These are phyloP conservation scores for Podarcis muralis DNA, from an alignment of 2,113 vertebrate species.

Conservation along the genomic window DNA sequence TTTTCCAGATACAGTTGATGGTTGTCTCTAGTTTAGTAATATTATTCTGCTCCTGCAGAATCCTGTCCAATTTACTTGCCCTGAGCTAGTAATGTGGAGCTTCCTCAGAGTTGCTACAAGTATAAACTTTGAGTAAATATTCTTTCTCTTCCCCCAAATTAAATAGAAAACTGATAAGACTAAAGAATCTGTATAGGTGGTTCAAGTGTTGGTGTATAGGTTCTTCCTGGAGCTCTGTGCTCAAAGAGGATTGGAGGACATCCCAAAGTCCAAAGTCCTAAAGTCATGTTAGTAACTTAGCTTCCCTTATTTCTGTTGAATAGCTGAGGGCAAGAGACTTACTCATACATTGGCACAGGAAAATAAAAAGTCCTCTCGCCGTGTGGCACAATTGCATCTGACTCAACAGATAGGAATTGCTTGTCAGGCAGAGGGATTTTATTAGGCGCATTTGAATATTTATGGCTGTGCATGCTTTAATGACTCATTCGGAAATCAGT, in stretches of 20 bases:
- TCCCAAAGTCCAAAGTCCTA: constrained; percentile 1
- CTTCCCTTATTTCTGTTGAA: background rate
- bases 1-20: background rate
- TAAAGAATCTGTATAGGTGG: background rate
- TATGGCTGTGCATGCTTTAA: background rate
- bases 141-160: background rate
- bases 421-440: background rate
- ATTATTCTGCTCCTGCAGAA: background rate
- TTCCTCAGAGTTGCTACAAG: background rate
- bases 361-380: background rate
- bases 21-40: background rate
- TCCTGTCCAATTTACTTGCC: background rate
- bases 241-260: background rate
- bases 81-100: background rate
- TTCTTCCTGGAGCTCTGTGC: background rate
- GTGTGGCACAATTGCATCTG: background rate
- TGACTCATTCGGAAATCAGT: background rate
- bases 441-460: background rate
- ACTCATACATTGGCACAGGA: background rate
- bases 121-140: background rate
- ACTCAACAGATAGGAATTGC: background rate
- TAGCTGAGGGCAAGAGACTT: background rate
- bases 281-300: background rate
- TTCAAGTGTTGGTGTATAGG: background rate
- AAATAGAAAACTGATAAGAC: background rate